Evolutionary conservation across 2,797 vertebrate genomes (phyloP), one percentile per base, ranked within the genome.

Genomic region (Danio jaintianensis): DNA sequence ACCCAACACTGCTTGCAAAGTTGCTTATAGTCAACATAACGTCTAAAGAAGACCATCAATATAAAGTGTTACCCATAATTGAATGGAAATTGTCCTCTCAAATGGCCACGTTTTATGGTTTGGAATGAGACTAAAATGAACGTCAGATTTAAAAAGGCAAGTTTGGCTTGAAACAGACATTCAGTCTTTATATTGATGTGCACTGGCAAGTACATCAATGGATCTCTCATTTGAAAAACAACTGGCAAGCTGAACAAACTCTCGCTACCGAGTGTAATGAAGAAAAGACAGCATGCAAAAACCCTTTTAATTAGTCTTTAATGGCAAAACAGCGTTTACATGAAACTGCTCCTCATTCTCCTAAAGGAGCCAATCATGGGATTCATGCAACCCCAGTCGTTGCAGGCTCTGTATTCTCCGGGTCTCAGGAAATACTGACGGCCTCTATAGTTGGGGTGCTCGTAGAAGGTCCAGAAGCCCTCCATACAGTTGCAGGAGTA

Each of bases 401-500:
- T 85, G 38, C 90, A 95, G 85, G 86, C 86, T 85, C 90, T 89
- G 89, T 94, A 95, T 84, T 93, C 90, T 66, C 92, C 94, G 0
- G 92, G 92, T 52, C 91, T 86, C 88, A 94, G 84, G 92, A 95
- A 91, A 77, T 91, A 95, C 88, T 94, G 93, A 52, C 93, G 91
- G 36, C 94, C 93, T 82, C 90, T 93, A 89, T 93, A 95, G 91
- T 94, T 89, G 7, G 94, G 91, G 75, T 95, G 93, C 90, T 94
- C 94, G 4, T 94, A 94, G 90, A 94, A 93, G 89, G 90, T 86
- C 94, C 93, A 95, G 92, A 81, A 94, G 18, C 93, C 93, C 81
- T 93, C 93, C 88, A 89, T 88, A 79, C 94, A 80, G 74, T 94
- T 90, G 86, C 90, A 92, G 80, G 93, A 95, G 89, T 90, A 93